A percentile compares a stretch with the other conserved stretches of the same genome.
Evolutionary conservation across 2,113 vertebrate genomes (phyloP).

Genomic region (Herpailurus yagouaroundi): DNA sequence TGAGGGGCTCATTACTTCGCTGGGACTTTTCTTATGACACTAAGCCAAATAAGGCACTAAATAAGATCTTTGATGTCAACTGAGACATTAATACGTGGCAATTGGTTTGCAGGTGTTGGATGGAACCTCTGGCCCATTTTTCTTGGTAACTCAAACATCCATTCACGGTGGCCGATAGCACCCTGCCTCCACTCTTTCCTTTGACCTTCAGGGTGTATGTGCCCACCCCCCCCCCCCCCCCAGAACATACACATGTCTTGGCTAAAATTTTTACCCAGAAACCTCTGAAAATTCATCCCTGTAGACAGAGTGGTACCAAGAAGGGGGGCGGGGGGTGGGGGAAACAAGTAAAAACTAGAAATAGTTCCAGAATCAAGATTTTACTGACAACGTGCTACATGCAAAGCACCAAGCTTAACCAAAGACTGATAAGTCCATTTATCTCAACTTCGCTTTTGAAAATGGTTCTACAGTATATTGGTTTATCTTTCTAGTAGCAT

Average conservation of each 20-base stretch:
- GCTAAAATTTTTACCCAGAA: background rate
- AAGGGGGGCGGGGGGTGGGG: background rate
- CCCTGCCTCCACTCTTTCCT: background rate
- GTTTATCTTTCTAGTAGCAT: background rate
- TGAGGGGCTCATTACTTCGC: background rate
- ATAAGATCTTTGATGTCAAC: background rate
- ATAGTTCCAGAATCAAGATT: background rate
- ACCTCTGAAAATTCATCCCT: background rate
- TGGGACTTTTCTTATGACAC: background rate
- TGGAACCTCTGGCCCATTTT: background rate
- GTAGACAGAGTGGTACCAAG: background rate
- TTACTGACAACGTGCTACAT: background rate
- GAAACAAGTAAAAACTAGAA: background rate
- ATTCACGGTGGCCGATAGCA: accelerated
- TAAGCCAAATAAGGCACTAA: background rate
- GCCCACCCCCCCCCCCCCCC: accelerated
- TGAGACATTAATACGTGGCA: background rate
- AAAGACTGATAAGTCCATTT: background rate
- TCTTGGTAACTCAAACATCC: background rate
- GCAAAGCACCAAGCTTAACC: background rate
- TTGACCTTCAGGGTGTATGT: background rate
- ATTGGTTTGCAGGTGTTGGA: background rate
- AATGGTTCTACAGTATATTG: background rate
- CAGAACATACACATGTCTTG: background rate
- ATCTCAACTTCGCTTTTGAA: constrained; percentile 20